A percentile compares a stretch with the other conserved stretches of the same genome.
Conservation (phyloP, 2,113 vertebrate species). For the Argyrosomus japonicus region DNA sequence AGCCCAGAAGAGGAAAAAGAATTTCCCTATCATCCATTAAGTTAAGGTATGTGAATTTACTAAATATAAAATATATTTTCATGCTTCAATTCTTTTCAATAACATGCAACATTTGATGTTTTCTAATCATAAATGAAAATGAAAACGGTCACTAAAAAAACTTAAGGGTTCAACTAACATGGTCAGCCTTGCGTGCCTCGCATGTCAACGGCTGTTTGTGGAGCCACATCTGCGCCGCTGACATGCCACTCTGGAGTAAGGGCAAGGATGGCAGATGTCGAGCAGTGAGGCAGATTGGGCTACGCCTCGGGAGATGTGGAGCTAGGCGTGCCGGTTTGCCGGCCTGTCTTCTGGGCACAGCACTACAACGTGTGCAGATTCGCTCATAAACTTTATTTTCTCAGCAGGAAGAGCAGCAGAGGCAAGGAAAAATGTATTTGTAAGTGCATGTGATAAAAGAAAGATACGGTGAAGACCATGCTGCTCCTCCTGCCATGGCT, state of each 20-base stretch:
- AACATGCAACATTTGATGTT: conserved; percentile 1
- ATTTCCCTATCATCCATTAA: not conserved
- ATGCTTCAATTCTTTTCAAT: not conserved
- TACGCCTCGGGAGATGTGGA: conserved; percentile 53
- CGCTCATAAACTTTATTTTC: conserved; percentile 15
- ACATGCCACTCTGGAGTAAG: conserved; percentile 36
- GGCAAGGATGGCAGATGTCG: conserved; percentile 62
- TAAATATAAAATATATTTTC: not conserved
- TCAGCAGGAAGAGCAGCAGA: not conserved
- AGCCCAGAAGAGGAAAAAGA: not conserved
- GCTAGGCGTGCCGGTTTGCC: conserved; percentile 10
- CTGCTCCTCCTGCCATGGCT: conserved; percentile 16
- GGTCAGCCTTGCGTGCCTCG: conserved; percentile 31
- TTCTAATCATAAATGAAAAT: not conserved
- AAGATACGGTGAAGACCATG: conserved; percentile 21
- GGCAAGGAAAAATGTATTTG: conserved; percentile 12
- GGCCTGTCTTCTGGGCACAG: not conserved
- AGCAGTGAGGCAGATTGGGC: conserved; percentile 54
- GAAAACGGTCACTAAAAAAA: not conserved
- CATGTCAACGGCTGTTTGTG: conserved; percentile 50
- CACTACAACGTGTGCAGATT: conserved; percentile 4
- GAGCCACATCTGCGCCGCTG: conserved; percentile 56
- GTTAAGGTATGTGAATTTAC: conserved; percentile 16
- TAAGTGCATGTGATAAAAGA: conserved; percentile 33
- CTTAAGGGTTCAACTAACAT: not conserved